These are phyloP conservation scores for Heliconius eleuchia DNA, from an alignment of 1,140 invertebrate species.

Conservation along the genomic window DNA sequence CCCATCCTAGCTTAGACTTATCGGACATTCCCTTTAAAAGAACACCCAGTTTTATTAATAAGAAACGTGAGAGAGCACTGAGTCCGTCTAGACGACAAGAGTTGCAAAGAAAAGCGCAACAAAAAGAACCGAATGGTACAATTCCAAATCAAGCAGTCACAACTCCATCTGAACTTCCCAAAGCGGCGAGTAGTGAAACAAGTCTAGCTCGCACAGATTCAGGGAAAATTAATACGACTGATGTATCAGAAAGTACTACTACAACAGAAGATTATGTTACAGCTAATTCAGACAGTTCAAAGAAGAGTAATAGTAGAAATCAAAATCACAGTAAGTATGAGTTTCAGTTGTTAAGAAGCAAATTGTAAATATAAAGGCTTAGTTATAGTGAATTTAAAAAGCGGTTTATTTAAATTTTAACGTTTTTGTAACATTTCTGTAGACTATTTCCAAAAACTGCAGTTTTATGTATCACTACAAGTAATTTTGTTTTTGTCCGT, in stretches of 20 bases:
- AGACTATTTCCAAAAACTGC: no score
- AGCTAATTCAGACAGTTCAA: slow-evolving; percentile 89
- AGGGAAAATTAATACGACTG: slow-evolving; percentile 86
- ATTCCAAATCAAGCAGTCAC: slow-evolving; percentile 67
- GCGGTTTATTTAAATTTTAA: no score
- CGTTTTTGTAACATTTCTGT: no score
- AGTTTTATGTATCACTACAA: no score
- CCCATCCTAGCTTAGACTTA: slow-evolving; percentile 75
- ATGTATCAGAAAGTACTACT: slow-evolving; percentile 91
- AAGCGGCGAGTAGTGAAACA: slow-evolving; percentile 70
- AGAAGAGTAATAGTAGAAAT: slow-evolving; percentile 74
- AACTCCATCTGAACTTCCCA: slow-evolving; percentile 65
- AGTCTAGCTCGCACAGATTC: slow-evolving; percentile 85
- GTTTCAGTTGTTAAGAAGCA: not conserved
- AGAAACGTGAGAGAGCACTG: slow-evolving; percentile 77
- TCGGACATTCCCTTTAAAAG: slow-evolving; percentile 74
- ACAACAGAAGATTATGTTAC: slow-evolving; percentile 94
- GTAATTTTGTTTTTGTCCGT: no score
- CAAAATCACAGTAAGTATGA: slow-evolving; percentile 69
- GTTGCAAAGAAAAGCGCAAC: slow-evolving; percentile 71
- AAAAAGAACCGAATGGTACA: slow-evolving; percentile 74
- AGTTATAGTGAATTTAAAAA: no score
- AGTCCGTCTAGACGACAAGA: slow-evolving; percentile 79
- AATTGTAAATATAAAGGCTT: no score
- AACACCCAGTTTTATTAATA: slow-evolving; percentile 77